phyloP scores from a whole-genome alignment of 2,888 invertebrate species.

The Aproaerema taeniolella region DNA sequence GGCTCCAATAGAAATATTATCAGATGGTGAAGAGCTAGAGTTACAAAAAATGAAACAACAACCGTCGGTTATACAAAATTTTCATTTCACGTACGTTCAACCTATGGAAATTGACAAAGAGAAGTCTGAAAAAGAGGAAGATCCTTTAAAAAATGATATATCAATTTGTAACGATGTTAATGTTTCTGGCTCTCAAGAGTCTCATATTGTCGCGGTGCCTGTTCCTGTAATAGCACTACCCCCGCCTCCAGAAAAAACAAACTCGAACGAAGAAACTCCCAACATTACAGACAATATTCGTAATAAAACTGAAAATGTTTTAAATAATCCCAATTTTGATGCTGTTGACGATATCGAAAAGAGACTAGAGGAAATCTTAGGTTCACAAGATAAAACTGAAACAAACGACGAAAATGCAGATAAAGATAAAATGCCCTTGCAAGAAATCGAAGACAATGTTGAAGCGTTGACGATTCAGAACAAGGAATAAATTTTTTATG shows the following conservation, averaged over 20 bases:
- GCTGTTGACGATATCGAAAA: too few species aligned
- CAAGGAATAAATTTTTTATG: too few species aligned
- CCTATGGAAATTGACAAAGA: conserved; percentile 22
- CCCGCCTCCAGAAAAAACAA: conserved; percentile 14
- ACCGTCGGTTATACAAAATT: conserved; percentile 21
- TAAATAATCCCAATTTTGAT: not conserved
- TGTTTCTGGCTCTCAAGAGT: not conserved
- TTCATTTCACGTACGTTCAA: conserved; percentile 31
- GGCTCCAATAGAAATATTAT: conserved; percentile 64
- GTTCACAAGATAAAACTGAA: too few species aligned
- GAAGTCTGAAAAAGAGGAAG: conserved; percentile 19
- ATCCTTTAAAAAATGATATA: conserved; percentile 31
- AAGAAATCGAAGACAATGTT: too few species aligned
- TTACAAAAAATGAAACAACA: conserved; percentile 29
- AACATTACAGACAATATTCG: too few species aligned
- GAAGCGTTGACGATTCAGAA: too few species aligned
- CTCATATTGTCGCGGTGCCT: conserved; percentile 5
- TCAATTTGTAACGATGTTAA: conserved; percentile 16
- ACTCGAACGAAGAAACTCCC: too few species aligned
- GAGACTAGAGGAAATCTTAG: too few species aligned
- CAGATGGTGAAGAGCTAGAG: conserved; percentile 61
- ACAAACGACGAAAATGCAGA: too few species aligned
- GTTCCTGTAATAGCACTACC: conserved; percentile 16
- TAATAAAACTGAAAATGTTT: too few species aligned
- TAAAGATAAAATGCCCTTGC: too few species aligned